phyloP scores from a whole-genome alignment of 2,888 invertebrate genomes.

The Patella pellucida region DNA sequence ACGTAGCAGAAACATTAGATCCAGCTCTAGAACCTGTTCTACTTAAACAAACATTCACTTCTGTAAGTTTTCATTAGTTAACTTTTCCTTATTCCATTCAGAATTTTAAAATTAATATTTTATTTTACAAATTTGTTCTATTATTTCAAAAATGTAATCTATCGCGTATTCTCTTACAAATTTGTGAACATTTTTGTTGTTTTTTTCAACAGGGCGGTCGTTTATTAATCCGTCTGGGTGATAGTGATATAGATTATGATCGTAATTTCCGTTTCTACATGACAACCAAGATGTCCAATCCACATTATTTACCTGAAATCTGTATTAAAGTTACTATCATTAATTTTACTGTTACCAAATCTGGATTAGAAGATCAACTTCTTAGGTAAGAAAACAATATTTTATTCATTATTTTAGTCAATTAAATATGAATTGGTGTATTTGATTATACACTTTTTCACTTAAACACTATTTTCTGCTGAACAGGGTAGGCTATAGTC shows the following conservation, averaged over 20 bases:
- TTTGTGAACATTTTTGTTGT: neutral
- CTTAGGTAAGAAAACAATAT: slow-evolving; percentile 56
- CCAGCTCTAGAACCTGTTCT: slow-evolving; percentile 71
- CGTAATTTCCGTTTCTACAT: slow-evolving; percentile 71
- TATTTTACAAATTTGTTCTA: neutral
- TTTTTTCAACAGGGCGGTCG: slow-evolving; percentile 65
- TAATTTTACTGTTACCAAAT: slow-evolving; percentile 71
- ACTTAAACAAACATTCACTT: slow-evolving; percentile 82
- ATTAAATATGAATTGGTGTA: too few species aligned
- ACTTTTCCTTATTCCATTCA: neutral
- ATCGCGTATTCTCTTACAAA: too few species aligned
- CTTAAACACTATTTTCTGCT: too few species aligned
- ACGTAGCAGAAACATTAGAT: slow-evolving; percentile 70
- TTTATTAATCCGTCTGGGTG: slow-evolving; percentile 70
- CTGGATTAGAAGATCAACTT: slow-evolving; percentile 71
- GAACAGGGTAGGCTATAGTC: neutral
- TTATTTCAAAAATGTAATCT: neutral
- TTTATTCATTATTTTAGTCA: too few species aligned
- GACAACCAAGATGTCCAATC: slow-evolving; percentile 72
- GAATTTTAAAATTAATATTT: neutral
- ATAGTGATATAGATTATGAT: slow-evolving; percentile 72
- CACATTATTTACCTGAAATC: slow-evolving; percentile 71
- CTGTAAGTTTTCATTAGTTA: slow-evolving; percentile 72
- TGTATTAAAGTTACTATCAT: slow-evolving; percentile 72
- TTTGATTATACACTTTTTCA: too few species aligned